These are phyloP conservation scores for Tenrec ecaudatus DNA, from an alignment of 2,113 vertebrate genomes.

Conservation along the genomic window DNA sequence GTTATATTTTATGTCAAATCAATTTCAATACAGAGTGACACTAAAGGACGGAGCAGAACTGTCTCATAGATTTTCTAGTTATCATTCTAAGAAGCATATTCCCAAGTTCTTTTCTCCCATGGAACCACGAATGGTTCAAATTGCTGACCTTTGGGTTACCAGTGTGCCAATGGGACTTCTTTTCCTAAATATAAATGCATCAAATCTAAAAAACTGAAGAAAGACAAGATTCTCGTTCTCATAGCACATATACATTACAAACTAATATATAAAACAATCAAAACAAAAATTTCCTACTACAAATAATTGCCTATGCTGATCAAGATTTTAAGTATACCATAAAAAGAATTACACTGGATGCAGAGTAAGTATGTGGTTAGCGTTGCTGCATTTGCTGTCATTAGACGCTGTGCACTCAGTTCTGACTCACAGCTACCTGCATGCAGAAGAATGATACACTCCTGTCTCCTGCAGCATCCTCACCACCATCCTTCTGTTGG, in stretches of 20 bases:
- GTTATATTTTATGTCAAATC: too few species aligned
- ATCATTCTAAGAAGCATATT: too few species aligned
- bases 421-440: too few species aligned
- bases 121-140: background rate
- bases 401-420: too few species aligned
- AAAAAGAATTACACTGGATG: background rate
- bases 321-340: background rate
- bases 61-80: too few species aligned
- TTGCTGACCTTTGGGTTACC: background rate
- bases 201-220: background rate
- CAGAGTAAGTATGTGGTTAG: background rate
- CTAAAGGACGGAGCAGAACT: too few species aligned
- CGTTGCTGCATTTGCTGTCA: too few species aligned
- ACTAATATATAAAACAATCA: background rate
- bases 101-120: background rate
- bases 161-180: background rate
- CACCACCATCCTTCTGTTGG: too few species aligned
- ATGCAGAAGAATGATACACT: too few species aligned
- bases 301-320: background rate
- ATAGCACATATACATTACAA: background rate
- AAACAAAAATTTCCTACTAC: background rate
- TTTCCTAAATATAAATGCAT: background rate
- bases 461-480: too few species aligned
- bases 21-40: too few species aligned
- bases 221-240: background rate